Evolutionary conservation across 2,888 invertebrate genomes (phyloP).

Genomic region (Xanthia togata): DNA sequence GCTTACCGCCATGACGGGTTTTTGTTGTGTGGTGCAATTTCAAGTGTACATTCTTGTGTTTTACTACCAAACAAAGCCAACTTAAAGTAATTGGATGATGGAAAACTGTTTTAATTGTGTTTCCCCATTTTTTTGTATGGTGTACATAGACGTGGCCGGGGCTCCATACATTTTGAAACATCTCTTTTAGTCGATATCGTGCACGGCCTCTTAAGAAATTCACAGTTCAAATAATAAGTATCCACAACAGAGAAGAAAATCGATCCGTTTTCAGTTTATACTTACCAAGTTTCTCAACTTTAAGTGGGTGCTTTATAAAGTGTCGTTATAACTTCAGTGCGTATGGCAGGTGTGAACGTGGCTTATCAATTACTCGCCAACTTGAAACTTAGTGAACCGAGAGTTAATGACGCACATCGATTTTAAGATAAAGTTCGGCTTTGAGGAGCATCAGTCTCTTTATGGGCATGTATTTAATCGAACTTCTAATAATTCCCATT

Average conservation of each 20-base stretch:
- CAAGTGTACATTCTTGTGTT: too few species aligned
- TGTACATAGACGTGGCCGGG: too few species aligned
- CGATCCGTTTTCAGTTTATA: conserved; percentile 13
- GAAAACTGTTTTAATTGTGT: too few species aligned
- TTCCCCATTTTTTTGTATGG: too few species aligned
- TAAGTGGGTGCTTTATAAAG: conserved; percentile 26
- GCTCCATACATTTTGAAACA: too few species aligned
- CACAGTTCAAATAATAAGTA: not conserved
- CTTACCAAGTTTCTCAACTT: conserved; percentile 25
- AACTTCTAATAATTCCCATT: not conserved
- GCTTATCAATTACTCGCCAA: conserved; percentile 40
- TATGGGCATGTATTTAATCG: not conserved
- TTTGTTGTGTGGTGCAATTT: too few species aligned
- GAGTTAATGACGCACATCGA: not conserved
- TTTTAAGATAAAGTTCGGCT: not conserved
- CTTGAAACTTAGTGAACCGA: conserved; percentile 15
- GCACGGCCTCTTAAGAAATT: not conserved
- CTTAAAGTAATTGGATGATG: too few species aligned
- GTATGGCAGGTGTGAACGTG: conserved; percentile 41
- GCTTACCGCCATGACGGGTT: too few species aligned
- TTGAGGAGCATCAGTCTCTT: not conserved
- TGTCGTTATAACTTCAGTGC: conserved; percentile 37
- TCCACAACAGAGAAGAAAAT: conserved; percentile 29
- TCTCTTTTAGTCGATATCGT: too few species aligned
- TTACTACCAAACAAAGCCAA: too few species aligned